Evolutionary conservation across 2,113 vertebrate genomes (phyloP), one percentile per base, ranked within the genome.

Genomic region (Holacanthus passer): DNA sequence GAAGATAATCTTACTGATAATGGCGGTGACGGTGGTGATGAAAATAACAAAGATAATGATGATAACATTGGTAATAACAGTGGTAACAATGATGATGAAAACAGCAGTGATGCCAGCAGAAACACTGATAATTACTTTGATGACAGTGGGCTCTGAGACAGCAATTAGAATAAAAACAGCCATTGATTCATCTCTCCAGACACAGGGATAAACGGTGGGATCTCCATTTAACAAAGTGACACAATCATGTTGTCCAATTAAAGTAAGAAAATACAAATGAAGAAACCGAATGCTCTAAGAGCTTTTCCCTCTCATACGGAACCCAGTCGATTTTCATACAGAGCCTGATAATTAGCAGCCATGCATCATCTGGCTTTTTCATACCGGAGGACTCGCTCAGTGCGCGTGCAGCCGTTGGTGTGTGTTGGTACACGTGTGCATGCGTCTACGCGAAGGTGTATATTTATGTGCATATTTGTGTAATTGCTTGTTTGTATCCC

Each of bases 401-500:
- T 41, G 56, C 45, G 29, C 0, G 22, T 39, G 48, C 35, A 47
- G 14, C 48, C 22, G 32, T 31, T 24, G 19, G 19, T 56, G 79
- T 68, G 37, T 31, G 1, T 20, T 4, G 17, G 45, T 14, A 5
- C 8, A n/a, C 29, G 67, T 8, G 19, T 73, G 83, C 39, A 24
- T 76, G 66, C 14, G 12, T 48, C 62, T 39, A 17, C 13, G 32
- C 24, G 50, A 58, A 41, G 45, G 82, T 82, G 77, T 69, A 71
- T 65, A 68, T 73, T 12, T 48, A 29, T 70, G 84, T 55, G 84
- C 82, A 82, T 69, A 83, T 78, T 82, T 73, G 70, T 79, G 71
- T 93, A 91, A 93, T 92, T 92, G 91, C 89, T 91, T 92, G 90
- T 91, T 93, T 93, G 89, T 91, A 83, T 4, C 88, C 39, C 43